A percentile compares a stretch with the other conserved stretches of the same genome.
Evolutionary conservation across 2,888 invertebrate species (phyloP).

Genomic region (Caenorhabditis parvicauda): DNA sequence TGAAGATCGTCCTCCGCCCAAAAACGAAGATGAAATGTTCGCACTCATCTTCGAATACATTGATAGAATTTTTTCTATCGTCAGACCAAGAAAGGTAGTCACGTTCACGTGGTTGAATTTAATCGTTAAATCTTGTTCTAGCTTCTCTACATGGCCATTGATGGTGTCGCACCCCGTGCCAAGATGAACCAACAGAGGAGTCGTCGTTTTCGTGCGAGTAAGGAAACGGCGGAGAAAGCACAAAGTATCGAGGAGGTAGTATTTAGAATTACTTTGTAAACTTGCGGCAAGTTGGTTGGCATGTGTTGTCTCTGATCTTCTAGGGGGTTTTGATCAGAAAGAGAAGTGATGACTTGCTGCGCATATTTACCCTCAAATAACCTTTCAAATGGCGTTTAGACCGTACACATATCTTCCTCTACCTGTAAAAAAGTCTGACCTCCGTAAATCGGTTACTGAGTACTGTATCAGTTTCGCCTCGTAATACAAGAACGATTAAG

Average conservation of each 20-base stretch:
- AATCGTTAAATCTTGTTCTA: slow-evolving; percentile 3
- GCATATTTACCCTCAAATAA: no score
- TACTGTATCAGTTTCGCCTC: no score
- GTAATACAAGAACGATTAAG: no score
- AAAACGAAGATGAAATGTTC: slow-evolving; percentile 99
- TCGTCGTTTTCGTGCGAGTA: slow-evolving; percentile 90
- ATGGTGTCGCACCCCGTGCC: slow-evolving; percentile 87
- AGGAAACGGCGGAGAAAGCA: slow-evolving; percentile 85
- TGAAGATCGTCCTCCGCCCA: slow-evolving; percentile 91
- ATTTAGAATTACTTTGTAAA: no score
- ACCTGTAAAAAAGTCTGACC: no score
- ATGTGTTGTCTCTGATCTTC: no score
- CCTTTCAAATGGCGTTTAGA: no score
- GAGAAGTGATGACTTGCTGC: no score
- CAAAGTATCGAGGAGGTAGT: slow-evolving; percentile 75
- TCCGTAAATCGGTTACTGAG: no score
- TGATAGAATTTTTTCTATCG: slow-evolving; percentile 79
- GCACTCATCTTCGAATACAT: slow-evolving; percentile 97
- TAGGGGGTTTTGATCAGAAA: no score
- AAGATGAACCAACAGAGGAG: slow-evolving; percentile 99
- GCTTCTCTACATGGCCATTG: slow-evolving; percentile 95
- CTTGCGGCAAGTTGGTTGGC: no score
- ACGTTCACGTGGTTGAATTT: neutral
- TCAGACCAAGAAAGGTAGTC: slow-evolving; percentile 70
- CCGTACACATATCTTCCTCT: no score